A percentile compares a stretch with the other conserved stretches of the same genome.
Conservation (phyloP, 2,113 vertebrate genomes). For the Crocuta crocuta region DNA sequence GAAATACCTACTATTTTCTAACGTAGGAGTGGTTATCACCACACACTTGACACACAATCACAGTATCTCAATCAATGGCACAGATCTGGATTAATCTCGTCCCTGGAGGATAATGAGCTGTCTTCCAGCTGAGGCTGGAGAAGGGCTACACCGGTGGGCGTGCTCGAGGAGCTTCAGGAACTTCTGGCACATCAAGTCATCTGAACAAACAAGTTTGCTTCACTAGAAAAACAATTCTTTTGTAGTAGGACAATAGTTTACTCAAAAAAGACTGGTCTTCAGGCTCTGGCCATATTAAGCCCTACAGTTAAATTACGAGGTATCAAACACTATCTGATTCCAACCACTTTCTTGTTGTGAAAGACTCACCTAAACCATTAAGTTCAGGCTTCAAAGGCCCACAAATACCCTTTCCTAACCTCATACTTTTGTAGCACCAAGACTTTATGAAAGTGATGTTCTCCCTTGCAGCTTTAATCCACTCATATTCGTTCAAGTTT, state of each 20-base stretch:
- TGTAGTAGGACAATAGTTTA: background rate
- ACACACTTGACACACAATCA: background rate
- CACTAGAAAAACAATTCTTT: background rate
- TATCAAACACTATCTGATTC: background rate
- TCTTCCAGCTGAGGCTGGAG: background rate
- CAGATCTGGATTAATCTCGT: background rate
- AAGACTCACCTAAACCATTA: background rate
- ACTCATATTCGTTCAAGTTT: background rate
- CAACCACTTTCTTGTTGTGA: background rate
- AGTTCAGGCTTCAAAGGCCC: background rate
- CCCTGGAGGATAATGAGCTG: background rate
- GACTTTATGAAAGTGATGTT: background rate
- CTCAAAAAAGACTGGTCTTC: background rate
- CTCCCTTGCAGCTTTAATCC: background rate
- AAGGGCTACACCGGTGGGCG: background rate
- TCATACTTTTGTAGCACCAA: background rate
- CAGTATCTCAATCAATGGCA: background rate
- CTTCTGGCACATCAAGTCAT: background rate
- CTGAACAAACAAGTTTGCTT: background rate
- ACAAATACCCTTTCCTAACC: background rate
- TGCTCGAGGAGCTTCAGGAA: background rate
- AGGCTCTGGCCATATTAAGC: background rate
- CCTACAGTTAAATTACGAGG: background rate
- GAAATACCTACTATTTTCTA: background rate
- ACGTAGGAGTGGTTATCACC: background rate